A percentile compares a stretch with the other conserved stretches of the same genome.
phyloP scores from a whole-genome alignment of 2,113 vertebrate genomes.

The Lampris megalopsis region DNA sequence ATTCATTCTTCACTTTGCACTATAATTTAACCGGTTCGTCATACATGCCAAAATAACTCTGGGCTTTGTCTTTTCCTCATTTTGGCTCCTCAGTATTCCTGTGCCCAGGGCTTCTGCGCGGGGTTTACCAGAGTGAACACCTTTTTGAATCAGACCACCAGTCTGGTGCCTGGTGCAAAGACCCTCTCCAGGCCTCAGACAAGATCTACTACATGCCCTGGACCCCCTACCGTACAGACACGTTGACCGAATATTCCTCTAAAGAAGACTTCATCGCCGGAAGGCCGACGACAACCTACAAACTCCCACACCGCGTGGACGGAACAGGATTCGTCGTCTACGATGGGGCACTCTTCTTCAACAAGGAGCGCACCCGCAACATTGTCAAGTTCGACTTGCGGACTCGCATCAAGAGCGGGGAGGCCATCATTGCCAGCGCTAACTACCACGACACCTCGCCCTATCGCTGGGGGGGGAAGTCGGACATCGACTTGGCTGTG shows the following conservation, averaged over 20 bases:
- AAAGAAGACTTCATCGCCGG: slow-evolving; percentile 98
- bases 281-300: slow-evolving; percentile 96
- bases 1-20: slow-evolving; percentile 5
- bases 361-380: slow-evolving; percentile 97
- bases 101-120: slow-evolving; percentile 95
- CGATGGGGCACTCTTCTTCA: slow-evolving; percentile 97
- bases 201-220: slow-evolving; percentile 99
- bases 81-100: slow-evolving; percentile 94
- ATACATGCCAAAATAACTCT: slow-evolving; percentile 82
- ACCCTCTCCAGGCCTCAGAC: slow-evolving; percentile 96
- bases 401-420: slow-evolving; percentile 97
- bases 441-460: slow-evolving; percentile 99
- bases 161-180: slow-evolving; percentile 99
- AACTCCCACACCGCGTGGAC: slow-evolving; percentile 95
- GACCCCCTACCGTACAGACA: slow-evolving; percentile 97
- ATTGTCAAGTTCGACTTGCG: slow-evolving; percentile 98
- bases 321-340: slow-evolving; percentile 98
- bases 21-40: not conserved
- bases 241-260: slow-evolving; percentile 95
- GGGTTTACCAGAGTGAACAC: slow-evolving; percentile 98
- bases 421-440: slow-evolving; percentile 97
- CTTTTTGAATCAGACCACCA: slow-evolving; percentile 99
- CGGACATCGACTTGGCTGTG: slow-evolving; percentile 96
- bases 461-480: slow-evolving; percentile 98
- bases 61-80: slow-evolving; percentile 79